Evolutionary conservation across 2,888 invertebrate genomes (phyloP).

Genomic region (Cenopis cana): DNA sequence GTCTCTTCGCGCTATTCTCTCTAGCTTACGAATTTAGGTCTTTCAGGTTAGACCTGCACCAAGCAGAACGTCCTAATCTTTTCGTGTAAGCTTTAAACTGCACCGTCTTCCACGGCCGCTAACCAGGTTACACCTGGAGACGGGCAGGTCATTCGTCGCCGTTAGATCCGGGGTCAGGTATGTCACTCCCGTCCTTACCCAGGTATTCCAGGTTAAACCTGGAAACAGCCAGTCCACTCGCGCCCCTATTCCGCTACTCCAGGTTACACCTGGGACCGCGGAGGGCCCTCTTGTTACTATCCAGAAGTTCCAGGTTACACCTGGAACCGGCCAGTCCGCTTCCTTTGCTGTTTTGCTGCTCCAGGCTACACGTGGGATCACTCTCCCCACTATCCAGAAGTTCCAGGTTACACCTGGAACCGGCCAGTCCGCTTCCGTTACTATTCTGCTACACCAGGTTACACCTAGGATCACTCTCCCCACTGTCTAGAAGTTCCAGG

Average conservation of each 20-base stretch:
- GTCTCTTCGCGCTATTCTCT: too few species aligned
- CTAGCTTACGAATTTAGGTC: background rate
- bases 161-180: too few species aligned
- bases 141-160: background rate
- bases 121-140: background rate
- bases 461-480: background rate
- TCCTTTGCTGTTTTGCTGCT: too few species aligned
- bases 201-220: too few species aligned
- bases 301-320: background rate
- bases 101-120: background rate
- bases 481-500: background rate
- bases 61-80: background rate
- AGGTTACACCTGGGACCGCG: background rate
- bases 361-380: background rate
- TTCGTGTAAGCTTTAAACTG: background rate
- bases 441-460: background rate
- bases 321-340: background rate
- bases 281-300: background rate
- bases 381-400: background rate
- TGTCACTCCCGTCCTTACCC: too few species aligned
- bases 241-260: background rate
- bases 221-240: too few species aligned
- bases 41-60: background rate
- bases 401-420: conserved; percentile 30
- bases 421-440: too few species aligned